Conservation (phyloP, 2,113 vertebrate genomes). For the Vidua chalybeata region DNA sequence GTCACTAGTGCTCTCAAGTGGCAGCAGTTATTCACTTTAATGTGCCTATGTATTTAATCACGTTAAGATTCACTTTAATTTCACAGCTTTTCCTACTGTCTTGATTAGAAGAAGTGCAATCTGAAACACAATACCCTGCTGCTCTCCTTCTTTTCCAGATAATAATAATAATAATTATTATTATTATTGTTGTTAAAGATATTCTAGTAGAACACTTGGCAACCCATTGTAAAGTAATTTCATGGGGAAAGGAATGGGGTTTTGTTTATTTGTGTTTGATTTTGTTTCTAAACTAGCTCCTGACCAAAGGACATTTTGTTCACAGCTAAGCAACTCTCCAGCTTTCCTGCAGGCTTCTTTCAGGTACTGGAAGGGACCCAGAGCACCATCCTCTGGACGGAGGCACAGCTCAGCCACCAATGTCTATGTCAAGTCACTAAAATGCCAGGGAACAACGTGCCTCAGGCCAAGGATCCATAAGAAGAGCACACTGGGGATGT, state of each 20-base stretch:
- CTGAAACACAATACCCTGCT: not conserved
- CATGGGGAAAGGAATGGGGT: fast-evolving
- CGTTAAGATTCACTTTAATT: constrained; percentile 35
- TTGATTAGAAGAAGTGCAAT: not conserved
- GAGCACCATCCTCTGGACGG: not conserved
- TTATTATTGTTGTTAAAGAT: not conserved
- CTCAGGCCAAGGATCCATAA: not conserved
- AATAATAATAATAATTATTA: not conserved
- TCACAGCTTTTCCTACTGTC: constrained; percentile 9
- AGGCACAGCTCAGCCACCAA: not conserved
- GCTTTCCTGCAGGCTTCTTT: not conserved
- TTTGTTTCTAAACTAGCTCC: not conserved
- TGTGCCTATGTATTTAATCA: constrained; percentile 42
- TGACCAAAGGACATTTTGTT: not conserved
- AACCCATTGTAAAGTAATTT: not conserved
- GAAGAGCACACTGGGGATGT: not conserved
- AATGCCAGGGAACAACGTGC: not conserved
- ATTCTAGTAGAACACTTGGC: not conserved
- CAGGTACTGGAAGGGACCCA: not conserved
- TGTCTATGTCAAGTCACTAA: not conserved
- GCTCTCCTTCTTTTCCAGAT: not conserved
- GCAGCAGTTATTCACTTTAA: constrained; percentile 39
- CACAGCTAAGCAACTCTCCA: not conserved
- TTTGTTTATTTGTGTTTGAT: not conserved
- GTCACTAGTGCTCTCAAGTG: not conserved